Conservation (phyloP, 2,797 vertebrate genomes). For the Sebastes itinus region DNA sequence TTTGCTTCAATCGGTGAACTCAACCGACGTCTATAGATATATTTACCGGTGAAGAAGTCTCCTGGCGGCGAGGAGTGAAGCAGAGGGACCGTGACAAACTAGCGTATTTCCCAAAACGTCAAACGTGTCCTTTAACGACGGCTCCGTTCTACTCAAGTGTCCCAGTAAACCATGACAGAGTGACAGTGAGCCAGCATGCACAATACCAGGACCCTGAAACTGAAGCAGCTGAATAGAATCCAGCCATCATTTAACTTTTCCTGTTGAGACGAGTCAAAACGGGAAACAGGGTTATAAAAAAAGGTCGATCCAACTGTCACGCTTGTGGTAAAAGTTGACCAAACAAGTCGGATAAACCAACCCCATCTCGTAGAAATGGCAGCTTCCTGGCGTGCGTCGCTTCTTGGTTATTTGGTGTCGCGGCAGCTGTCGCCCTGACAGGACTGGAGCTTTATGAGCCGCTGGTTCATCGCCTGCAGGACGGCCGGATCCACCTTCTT, state of each 20-base stretch:
- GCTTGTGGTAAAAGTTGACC: not conserved
- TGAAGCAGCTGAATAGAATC: not conserved
- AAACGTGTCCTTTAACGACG: not conserved
- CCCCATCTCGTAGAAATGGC: not conserved
- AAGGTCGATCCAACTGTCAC: not conserved
- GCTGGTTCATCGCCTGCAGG: constrained; percentile 85
- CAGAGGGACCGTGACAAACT: no score
- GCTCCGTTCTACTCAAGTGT: no score
- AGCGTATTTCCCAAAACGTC: not conserved
- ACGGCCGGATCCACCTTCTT: constrained; percentile 83
- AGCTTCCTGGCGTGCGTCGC: not conserved
- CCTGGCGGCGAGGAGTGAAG: no score
- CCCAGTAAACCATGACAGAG: not conserved
- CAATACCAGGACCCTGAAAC: not conserved
- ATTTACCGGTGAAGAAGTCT: no score
- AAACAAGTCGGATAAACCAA: not conserved
- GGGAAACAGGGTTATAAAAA: not conserved
- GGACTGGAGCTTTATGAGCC: constrained; percentile 85
- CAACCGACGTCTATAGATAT: no score
- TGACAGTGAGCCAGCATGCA: not conserved
- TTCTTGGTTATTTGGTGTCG: constrained; percentile 17
- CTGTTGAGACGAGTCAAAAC: not conserved
- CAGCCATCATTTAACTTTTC: not conserved
- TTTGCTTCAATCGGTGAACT: no score
- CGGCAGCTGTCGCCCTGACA: constrained; percentile 78